Conservation (phyloP, 2,113 vertebrate species). For the Caranx melampygus region DNA sequence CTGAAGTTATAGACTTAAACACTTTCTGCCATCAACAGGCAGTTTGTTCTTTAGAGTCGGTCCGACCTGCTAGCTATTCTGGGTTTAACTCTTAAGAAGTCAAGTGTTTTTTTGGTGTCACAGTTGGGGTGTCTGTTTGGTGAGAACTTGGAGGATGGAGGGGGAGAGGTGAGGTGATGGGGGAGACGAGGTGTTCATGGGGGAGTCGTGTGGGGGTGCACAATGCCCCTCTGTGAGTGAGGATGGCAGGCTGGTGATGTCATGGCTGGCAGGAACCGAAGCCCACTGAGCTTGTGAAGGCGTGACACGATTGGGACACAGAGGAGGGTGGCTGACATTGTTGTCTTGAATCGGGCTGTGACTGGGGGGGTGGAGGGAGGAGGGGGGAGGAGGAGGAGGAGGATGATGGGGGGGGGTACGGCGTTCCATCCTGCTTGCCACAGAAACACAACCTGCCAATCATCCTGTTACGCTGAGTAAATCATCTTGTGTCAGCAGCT, state of each 20-base stretch:
- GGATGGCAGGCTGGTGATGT: slow-evolving; percentile 65
- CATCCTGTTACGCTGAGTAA: slow-evolving; percentile 12
- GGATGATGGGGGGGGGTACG: background rate
- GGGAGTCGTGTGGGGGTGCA: slow-evolving; percentile 10
- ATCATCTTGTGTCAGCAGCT: slow-evolving; percentile 3
- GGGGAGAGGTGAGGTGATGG: slow-evolving; percentile 12
- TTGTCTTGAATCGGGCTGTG: slow-evolving; percentile 59
- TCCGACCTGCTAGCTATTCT: background rate
- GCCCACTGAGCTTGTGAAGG: slow-evolving; percentile 55
- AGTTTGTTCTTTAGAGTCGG: background rate
- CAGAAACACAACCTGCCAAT: slow-evolving; percentile 50
- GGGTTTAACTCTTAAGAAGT: slow-evolving; percentile 2
- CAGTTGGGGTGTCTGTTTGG: slow-evolving; percentile 14
- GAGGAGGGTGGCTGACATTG: slow-evolving; percentile 54
- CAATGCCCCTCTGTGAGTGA: slow-evolving; percentile 59
- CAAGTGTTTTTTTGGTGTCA: slow-evolving; percentile 29
- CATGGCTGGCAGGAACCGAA: slow-evolving; percentile 61
- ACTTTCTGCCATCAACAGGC: slow-evolving; percentile 18
- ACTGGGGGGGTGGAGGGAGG: background rate
- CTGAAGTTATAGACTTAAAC: background rate
- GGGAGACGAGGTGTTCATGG: slow-evolving; percentile 35
- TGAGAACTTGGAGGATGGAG: background rate
- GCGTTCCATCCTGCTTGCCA: background rate
- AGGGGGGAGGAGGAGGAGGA: too few relatives aligned
- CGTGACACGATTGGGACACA: slow-evolving; percentile 58